Percentiles rank a stretch among this genome's conserved stretches.
These are phyloP conservation scores for Actinopyga echinites DNA, from an alignment of 53 echinoderm and acorn worm species.

Conservation along the genomic window DNA sequence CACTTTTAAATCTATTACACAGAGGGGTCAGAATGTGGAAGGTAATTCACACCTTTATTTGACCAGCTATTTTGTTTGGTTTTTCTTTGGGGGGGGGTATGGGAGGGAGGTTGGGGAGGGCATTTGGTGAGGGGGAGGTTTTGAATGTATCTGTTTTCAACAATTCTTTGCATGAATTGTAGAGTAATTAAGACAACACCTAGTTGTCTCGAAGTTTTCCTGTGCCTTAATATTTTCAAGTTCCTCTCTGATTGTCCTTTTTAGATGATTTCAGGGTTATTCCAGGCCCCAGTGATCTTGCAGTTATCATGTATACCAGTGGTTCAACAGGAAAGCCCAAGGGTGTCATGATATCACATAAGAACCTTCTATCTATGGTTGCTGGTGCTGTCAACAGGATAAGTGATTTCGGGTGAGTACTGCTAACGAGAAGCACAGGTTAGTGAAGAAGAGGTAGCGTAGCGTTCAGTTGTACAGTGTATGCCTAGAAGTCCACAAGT, in stretches of 20 bases:
- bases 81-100: no score
- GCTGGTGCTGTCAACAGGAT: constrained; percentile 73
- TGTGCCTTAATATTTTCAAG: no score
- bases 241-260: background rate
- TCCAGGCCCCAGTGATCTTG: constrained; percentile 70
- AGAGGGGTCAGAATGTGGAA: constrained; percentile 55
- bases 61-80: no score
- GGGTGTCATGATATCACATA: constrained; percentile 86
- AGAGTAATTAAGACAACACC: no score
- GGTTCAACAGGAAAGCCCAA: constrained; percentile 87
- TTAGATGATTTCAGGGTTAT: constrained; percentile 52
- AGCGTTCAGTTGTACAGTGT: no score
- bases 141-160: no score
- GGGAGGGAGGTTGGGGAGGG: no score
- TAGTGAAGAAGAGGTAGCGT: no score
- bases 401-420: constrained; percentile 69
- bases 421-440: background rate
- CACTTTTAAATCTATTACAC: constrained; percentile 66
- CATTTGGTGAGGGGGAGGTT: no score
- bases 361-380: constrained; percentile 70
- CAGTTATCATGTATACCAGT: constrained; percentile 93
- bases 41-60: constrained; percentile 38
- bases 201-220: background rate
- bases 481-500: no score
- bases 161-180: no score